Evolutionary conservation across 2,797 vertebrate genomes (phyloP).

Genomic region (Pangasius sanitwongsei): DNA sequence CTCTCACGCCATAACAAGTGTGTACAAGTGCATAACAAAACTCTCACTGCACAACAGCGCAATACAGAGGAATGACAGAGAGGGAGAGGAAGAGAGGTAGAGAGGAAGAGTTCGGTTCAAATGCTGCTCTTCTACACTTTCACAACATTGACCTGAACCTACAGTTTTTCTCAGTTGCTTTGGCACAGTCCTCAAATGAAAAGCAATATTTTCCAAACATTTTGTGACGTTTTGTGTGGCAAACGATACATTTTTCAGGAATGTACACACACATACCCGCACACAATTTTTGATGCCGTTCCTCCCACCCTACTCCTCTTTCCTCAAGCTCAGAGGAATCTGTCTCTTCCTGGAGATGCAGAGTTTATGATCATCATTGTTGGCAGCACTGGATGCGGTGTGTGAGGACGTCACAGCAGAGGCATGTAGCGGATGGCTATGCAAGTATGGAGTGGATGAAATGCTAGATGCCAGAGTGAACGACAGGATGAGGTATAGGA

Average conservation of each 20-base stretch:
- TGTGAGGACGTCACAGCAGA: too few species aligned
- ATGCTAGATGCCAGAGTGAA: too few species aligned
- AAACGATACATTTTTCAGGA: neutral
- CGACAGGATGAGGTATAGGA: neutral
- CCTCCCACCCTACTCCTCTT: neutral
- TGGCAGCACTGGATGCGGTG: too few species aligned
- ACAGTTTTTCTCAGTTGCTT: neutral
- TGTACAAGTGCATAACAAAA: neutral
- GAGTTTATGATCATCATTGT: neutral
- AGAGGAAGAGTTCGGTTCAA: neutral
- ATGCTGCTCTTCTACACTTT: neutral
- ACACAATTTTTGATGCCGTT: neutral
- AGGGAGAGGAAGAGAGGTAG: neutral
- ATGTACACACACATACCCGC: too few species aligned
- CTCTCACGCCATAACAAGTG: neutral
- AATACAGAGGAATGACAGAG: neutral
- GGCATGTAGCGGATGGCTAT: neutral
- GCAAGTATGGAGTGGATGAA: neutral
- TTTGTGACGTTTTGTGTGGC: neutral
- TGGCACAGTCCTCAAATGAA: neutral
- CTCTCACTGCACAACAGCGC: neutral
- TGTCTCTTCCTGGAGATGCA: neutral
- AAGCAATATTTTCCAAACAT: neutral
- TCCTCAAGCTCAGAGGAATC: neutral
- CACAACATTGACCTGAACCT: neutral